phyloP scores from a whole-genome alignment of 2,888 invertebrate genomes.

The Oegoconia quadripuncta region DNA sequence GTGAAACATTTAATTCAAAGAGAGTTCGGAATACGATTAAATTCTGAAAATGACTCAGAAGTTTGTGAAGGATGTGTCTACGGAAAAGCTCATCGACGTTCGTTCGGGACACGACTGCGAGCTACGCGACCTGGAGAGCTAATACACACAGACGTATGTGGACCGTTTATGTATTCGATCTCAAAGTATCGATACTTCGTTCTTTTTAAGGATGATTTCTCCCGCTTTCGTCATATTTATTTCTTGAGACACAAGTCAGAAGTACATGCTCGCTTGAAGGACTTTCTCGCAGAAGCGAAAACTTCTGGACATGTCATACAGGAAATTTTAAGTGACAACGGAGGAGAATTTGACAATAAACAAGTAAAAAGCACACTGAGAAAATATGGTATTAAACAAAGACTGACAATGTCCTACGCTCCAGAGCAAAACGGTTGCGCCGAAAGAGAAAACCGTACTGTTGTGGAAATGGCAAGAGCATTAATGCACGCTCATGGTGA shows the following conservation, averaged over 20 bases:
- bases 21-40: conserved; percentile 9
- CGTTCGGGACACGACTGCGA: conserved; percentile 13
- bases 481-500: conserved; percentile 6
- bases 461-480: conserved; percentile 3
- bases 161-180: conserved; percentile 6
- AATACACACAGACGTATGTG: conserved; percentile 10
- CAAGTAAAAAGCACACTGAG: too few relatives aligned
- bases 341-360: too few relatives aligned
- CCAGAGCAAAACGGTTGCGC: not conserved
- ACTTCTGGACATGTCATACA: conserved; percentile 1
- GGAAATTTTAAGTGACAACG: not conserved
- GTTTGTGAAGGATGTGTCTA: conserved; percentile 16
- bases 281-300: not conserved
- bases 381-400: too few relatives aligned
- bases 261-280: not conserved
- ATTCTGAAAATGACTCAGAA: not conserved
- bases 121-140: conserved; percentile 10
- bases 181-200: conserved; percentile 3
- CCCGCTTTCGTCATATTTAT: conserved; percentile 3
- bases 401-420: too few relatives aligned
- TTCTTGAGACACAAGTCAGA: conserved; percentile 6
- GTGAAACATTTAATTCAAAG: conserved; percentile 8
- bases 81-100: conserved; percentile 12
- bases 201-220: conserved; percentile 7
- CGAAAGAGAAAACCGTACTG: not conserved